A percentile compares a stretch with the other conserved stretches of the same genome.
These are phyloP conservation scores for Eupeodes luniger DNA, from an alignment of 2,888 invertebrate species.

Conservation along the genomic window DNA sequence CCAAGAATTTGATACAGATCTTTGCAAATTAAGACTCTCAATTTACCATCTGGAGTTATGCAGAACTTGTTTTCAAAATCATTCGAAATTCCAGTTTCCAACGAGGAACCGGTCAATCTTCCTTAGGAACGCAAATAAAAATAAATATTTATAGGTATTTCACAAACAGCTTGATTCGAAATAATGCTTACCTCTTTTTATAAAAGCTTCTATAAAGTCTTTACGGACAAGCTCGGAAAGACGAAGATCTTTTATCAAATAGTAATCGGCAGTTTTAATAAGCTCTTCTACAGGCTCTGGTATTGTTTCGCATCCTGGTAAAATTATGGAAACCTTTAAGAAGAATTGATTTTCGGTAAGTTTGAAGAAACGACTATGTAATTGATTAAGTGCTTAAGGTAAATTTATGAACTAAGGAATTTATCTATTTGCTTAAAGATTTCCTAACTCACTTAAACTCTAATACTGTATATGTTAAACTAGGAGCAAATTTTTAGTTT, in stretches of 20 bases:
- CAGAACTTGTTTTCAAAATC: conserved; percentile 85
- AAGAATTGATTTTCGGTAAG: conserved; percentile 37
- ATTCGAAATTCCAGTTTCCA: conserved; percentile 81
- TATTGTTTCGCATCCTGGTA: conserved; percentile 84
- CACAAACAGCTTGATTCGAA: not conserved
- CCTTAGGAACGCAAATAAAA: conserved; percentile 79
- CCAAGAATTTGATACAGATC: conserved; percentile 86
- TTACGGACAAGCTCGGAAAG: conserved; percentile 84
- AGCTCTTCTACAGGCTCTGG: conserved; percentile 78
- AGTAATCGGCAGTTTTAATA: conserved; percentile 85
- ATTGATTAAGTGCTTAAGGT: not conserved
- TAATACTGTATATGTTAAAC: not conserved
- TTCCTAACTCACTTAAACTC: not conserved
- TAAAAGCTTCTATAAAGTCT: conserved; percentile 86
- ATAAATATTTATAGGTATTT: not conserved
- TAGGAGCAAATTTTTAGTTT: not conserved
- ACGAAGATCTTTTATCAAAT: conserved; percentile 84
- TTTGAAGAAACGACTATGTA: not conserved
- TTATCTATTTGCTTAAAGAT: not conserved
- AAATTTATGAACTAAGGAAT: not conserved
- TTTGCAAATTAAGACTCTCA: conserved; percentile 85
- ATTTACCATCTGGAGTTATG: conserved; percentile 85
- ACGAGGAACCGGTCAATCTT: conserved; percentile 84
- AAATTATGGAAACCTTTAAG: conserved; percentile 85
- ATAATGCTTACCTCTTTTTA: conserved; percentile 85